Base-by-base conservation (phyloP, 1,140 invertebrate species). In the Neodiprion pinetum region DNA sequence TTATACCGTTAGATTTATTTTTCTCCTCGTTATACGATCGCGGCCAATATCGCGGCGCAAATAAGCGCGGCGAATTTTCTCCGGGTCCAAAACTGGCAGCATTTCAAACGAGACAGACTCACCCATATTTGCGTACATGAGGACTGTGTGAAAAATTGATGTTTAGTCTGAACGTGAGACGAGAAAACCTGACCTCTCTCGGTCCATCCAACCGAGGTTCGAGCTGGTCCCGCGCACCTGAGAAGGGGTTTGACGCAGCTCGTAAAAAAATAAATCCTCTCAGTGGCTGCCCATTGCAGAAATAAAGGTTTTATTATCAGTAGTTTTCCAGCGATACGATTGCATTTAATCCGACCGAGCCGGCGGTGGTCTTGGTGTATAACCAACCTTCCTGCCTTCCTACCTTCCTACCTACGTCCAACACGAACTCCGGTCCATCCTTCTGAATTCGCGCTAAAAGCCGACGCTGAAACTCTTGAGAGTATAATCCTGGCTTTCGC, bases 401-500 rank as follows among this genome's bases (percentile, higher is more conserved):
- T 40, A 40, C 28, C 28, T 40, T 40, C 28, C 28, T 40, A 40
- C 28, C 28, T 40, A 40, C 28, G 28, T 40, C 28, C 28, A 40
- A 40, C 28, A 40, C 28, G 28, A 40, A 40, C 28, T 40, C 28
- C 28, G 2, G 28, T 40, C 70, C 69, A 76, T 76, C 78, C 80
- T 75, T 74, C 76, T 75, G 78, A 81, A 81, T 76, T 77, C 79
- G 77, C 79, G 75, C 75, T 79, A 80, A 80, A 81, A 81, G 77
- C 80, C 79, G 80, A 80, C 80, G 53, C 53, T 14, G 53, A 80
- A 81, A 81, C 80, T 81, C 80, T 81, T 81, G 74, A 81, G 80
- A 75, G 81, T 81, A 81, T 81, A 81, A 81, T 81, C 80, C 80
- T 75, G 77, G 80, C 80, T 81, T 77, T 79, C 75, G 76, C 72